Conservation (phyloP, 1,140 invertebrate genomes). For the Elymnias hypermnestra region DNA sequence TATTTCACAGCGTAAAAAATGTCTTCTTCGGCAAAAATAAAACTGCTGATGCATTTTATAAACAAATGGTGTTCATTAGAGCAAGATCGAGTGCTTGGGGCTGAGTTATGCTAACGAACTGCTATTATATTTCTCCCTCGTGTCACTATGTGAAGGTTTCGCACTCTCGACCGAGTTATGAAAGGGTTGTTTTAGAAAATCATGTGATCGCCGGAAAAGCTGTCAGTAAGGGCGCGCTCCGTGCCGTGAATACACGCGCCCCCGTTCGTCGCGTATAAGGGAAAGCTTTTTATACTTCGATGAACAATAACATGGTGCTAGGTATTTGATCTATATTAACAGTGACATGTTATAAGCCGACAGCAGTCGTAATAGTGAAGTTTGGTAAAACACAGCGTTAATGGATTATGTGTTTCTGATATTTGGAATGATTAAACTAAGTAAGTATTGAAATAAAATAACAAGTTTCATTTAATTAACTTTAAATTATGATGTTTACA, state of each 20-base stretch:
- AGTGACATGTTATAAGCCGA: conserved; percentile 13
- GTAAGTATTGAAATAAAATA: conserved; percentile 36
- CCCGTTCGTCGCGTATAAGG: conserved; percentile 14
- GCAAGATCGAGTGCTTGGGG: conserved; percentile 33
- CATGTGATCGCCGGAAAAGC: conserved; percentile 60
- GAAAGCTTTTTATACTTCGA: conserved; percentile 32
- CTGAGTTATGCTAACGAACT: conserved; percentile 66
- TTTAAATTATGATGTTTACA: no score
- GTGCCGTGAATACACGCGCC: conserved; percentile 35
- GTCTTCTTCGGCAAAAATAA: conserved; percentile 4
- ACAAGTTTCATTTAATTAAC: no score
- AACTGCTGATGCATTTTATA: conserved; percentile 33
- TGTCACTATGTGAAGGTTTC: conserved; percentile 73
- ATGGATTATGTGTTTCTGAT: conserved; percentile 49
- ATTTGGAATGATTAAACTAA: conserved; percentile 59
- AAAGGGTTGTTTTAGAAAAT: conserved; percentile 63
- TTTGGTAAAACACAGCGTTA: conserved; percentile 19
- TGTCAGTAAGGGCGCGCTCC: conserved; percentile 48
- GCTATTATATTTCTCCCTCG: conserved; percentile 61
- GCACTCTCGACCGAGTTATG: conserved; percentile 67
- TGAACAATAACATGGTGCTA: conserved; percentile 39
- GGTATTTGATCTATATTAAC: conserved; percentile 20
- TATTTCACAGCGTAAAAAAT: no score
- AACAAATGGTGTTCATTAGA: conserved; percentile 57
- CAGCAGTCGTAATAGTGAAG: conserved; percentile 22